Percentiles rank a stretch among this genome's conserved stretches.
phyloP scores from a whole-genome alignment of 35 echinoderm and acorn worm species.

The Heliocidaris erythrogramma region DNA sequence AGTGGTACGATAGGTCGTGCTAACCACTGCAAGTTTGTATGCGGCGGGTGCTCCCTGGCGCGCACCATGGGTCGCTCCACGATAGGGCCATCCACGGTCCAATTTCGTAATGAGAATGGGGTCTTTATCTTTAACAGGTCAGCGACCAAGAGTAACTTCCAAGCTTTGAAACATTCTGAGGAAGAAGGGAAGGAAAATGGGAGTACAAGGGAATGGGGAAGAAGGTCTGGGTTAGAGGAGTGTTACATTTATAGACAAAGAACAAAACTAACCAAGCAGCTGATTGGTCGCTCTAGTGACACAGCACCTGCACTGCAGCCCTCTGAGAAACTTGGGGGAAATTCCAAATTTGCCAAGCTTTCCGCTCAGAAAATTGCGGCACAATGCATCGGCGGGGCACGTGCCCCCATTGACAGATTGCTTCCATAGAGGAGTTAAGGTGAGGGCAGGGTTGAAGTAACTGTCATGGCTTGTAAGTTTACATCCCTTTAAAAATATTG shows the following conservation, averaged over 20 bases:
- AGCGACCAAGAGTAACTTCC: no score
- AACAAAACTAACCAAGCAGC: background rate
- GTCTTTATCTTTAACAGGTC: no score
- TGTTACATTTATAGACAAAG: background rate
- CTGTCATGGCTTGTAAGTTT: background rate
- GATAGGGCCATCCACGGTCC: no score
- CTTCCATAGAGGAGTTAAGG: background rate
- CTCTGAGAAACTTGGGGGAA: background rate
- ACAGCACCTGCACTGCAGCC: background rate
- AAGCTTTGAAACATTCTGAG: background rate
- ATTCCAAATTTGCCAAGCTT: slow-evolving; percentile 21
- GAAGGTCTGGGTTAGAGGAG: background rate
- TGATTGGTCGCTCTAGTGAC: background rate
- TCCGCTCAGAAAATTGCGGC: background rate
- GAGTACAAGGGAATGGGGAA: background rate
- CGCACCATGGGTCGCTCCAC: no score
- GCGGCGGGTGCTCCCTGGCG: no score
- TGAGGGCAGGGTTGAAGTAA: background rate
- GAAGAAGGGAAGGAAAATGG: background rate
- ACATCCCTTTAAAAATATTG: background rate
- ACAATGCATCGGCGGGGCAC: background rate
- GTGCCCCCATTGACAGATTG: background rate
- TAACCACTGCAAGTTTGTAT: no score
- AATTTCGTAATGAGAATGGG: no score
- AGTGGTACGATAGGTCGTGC: no score